phyloP scores from a whole-genome alignment of 2,113 vertebrate genomes.

The Neotragus pygmaeus region DNA sequence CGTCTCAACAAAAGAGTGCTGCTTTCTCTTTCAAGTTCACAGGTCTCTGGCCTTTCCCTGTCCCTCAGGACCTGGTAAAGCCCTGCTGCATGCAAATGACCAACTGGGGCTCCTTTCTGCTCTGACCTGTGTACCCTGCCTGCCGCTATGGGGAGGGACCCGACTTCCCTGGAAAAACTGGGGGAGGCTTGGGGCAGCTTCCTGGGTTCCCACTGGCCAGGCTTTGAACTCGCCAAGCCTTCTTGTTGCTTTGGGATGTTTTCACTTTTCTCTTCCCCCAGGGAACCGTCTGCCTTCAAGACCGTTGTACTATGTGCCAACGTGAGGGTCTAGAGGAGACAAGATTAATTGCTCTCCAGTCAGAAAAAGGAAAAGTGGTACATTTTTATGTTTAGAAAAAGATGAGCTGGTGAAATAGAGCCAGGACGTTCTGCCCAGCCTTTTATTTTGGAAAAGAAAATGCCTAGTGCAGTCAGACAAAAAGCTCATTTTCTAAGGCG shows the following conservation, averaged over 20 bases:
- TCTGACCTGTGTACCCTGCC: background rate
- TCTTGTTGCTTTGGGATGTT: background rate
- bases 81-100: background rate
- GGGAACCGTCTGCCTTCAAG: background rate
- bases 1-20: background rate
- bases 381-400: conserved; percentile 45
- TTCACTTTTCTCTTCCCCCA: background rate
- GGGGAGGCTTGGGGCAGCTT: background rate
- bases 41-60: background rate
- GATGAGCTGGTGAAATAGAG: conserved; percentile 18
- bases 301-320: background rate
- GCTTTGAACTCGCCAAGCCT: conserved; percentile 7
- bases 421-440: background rate
- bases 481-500: conserved; percentile 2
- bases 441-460: conserved; percentile 42
- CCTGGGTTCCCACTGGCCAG: background rate
- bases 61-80: background rate
- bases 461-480: conserved; percentile 16
- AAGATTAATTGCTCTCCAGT: conserved; percentile 33
- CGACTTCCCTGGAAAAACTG: background rate
- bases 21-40: background rate
- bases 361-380: conserved; percentile 16
- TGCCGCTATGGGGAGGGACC: background rate
- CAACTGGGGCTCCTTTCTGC: background rate
- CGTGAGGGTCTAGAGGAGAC: background rate